Conservation (phyloP, 2,797 vertebrate genomes). For the Heteromormyrus szaboi region DNA sequence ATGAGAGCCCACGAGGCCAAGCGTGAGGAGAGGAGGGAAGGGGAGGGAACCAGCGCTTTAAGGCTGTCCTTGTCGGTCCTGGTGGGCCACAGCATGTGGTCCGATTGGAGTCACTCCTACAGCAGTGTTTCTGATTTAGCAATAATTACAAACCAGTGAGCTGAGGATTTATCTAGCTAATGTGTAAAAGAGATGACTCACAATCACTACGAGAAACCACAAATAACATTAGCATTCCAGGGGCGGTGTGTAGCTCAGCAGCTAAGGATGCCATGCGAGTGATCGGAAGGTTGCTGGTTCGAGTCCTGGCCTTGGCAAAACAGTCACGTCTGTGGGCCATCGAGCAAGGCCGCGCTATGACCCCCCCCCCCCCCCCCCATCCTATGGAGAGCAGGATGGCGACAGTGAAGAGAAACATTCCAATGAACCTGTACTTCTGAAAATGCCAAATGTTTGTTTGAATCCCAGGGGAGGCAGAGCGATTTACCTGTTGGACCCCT, state of each 20-base stretch:
- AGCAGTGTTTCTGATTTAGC: neutral
- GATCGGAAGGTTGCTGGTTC: neutral
- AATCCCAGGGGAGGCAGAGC: neutral
- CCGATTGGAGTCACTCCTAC: neutral
- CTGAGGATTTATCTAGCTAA: neutral
- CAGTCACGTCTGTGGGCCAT: neutral
- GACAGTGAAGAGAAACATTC: neutral
- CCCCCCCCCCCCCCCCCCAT: neutral
- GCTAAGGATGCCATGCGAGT: neutral
- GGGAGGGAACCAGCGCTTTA: neutral
- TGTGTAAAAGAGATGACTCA: neutral
- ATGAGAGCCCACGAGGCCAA: neutral
- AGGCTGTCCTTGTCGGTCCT: neutral
- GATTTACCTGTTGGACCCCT: neutral
- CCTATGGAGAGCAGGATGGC: neutral
- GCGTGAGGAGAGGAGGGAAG: neutral
- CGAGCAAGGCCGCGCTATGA: neutral
- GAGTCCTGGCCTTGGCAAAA: neutral
- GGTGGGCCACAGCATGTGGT: neutral
- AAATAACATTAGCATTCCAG: neutral
- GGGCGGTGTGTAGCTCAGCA: neutral
- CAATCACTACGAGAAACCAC: neutral
- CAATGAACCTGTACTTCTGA: neutral
- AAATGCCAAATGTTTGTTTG: neutral
- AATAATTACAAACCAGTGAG: neutral